These are phyloP conservation scores for Prionace glauca DNA, from an alignment of 2,797 vertebrate genomes.

Conservation along the genomic window DNA sequence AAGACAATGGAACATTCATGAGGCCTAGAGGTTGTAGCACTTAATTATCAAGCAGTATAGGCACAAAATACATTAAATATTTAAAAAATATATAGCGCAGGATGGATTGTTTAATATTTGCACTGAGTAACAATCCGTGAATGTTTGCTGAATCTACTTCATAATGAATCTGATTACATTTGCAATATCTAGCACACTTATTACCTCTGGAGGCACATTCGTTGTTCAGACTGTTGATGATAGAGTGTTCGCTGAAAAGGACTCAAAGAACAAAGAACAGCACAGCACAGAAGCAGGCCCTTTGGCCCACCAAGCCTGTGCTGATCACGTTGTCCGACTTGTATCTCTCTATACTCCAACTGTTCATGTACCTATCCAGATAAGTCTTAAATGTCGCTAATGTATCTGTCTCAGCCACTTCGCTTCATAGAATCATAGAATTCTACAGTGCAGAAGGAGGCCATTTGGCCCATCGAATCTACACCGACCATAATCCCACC, in stretches of 20 bases:
- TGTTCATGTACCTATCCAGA: too few relatives aligned
- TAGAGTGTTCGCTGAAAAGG: neutral
- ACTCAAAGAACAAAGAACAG: too few relatives aligned
- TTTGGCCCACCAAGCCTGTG: too few relatives aligned
- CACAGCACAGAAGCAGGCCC: too few relatives aligned
- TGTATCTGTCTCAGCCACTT: too few relatives aligned
- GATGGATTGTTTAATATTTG: slow-evolving; percentile 38
- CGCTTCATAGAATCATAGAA: too few relatives aligned
- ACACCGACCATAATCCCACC: too few relatives aligned
- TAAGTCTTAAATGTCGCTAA: too few relatives aligned
- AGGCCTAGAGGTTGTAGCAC: neutral
- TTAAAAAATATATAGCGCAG: neutral
- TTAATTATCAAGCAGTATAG: slow-evolving; percentile 8
- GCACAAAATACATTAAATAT: slow-evolving; percentile 15
- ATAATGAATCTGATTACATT: slow-evolving; percentile 75
- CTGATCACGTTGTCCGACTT: too few relatives aligned
- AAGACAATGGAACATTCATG: neutral
- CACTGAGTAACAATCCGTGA: slow-evolving; percentile 66
- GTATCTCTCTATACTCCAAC: too few relatives aligned
- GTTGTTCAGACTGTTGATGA: neutral
- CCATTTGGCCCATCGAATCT: too few relatives aligned
- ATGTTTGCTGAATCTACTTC: slow-evolving; percentile 71
- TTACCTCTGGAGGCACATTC: slow-evolving; percentile 55
- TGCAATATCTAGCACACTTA: slow-evolving; percentile 71
- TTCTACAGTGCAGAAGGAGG: too few relatives aligned